Conservation (phyloP, 2,888 invertebrate species). For the Clivina fossor region DNA sequence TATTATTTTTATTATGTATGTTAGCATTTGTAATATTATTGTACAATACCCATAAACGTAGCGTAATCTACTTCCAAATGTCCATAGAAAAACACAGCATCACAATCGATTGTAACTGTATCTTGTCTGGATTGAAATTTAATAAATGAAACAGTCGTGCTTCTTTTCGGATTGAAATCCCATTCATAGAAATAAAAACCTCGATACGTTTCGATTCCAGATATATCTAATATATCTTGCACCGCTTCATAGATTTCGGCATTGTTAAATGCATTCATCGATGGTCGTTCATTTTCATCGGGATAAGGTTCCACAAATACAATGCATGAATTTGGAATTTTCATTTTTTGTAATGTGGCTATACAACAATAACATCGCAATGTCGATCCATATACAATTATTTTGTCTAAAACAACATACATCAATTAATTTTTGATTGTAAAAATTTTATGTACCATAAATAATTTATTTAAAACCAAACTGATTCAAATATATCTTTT, state of each 20-base stretch:
- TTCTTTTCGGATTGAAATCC: conserved; percentile 48
- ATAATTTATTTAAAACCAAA: no score
- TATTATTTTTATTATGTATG: neutral
- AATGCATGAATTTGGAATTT: conserved; percentile 60
- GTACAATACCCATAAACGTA: conserved; percentile 18
- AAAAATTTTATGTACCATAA: no score
- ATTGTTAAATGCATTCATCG: conserved; percentile 45
- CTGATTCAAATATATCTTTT: no score
- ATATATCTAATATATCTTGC: conserved; percentile 49
- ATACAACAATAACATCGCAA: conserved; percentile 69
- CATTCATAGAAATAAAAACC: conserved; percentile 61
- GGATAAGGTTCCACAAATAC: conserved; percentile 63
- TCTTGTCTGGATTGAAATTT: conserved; percentile 57
- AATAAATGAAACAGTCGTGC: conserved; percentile 50
- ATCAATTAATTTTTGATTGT: no score
- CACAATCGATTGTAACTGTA: conserved; percentile 55
- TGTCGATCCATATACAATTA: conserved; percentile 69
- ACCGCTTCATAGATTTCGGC: conserved; percentile 59
- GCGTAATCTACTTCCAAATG: conserved; percentile 51
- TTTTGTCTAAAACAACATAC: conserved; percentile 48
- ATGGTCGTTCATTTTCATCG: conserved; percentile 40
- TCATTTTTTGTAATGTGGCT: conserved; percentile 62
- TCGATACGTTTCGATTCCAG: conserved; percentile 55
- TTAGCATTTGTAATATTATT: neutral
- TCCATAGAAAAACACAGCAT: conserved; percentile 62